Evolutionary conservation across 2,113 vertebrate species (phyloP).

Genomic region (Dipodomys ordii): DNA sequence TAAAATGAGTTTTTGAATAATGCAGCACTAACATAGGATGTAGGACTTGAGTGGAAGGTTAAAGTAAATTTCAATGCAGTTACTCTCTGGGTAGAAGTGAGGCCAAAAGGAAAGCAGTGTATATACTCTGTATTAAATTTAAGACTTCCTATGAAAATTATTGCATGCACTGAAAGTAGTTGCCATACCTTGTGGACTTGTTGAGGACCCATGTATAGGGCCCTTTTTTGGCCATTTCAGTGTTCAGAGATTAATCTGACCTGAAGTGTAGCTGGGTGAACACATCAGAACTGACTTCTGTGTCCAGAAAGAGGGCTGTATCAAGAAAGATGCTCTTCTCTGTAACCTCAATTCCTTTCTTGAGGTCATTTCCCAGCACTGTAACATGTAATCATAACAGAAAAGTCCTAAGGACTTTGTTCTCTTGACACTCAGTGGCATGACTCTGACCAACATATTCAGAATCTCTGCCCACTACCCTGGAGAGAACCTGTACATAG

Average conservation of each 20-base stretch:
- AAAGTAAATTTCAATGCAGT: slow-evolving; percentile 20
- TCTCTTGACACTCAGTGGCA: no score
- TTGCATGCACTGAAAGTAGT: not conserved
- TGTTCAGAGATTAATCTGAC: not conserved
- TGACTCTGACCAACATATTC: not conserved
- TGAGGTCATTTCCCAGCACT: not conserved
- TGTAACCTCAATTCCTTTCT: not conserved
- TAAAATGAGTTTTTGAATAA: slow-evolving; percentile 52
- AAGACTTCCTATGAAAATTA: not conserved
- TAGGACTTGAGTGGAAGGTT: not conserved
- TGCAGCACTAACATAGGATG: not conserved
- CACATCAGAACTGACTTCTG: not conserved
- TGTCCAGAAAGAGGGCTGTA: not conserved
- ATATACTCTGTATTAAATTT: not conserved
- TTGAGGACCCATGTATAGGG: not conserved
- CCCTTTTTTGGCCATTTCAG: not conserved
- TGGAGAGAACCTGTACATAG: no score
- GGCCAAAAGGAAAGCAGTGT: not conserved
- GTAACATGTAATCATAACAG: not conserved
- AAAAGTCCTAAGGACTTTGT: not conserved
- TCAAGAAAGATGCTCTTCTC: not conserved
- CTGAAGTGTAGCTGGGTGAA: not conserved
- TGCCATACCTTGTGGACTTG: rapidly evolving
- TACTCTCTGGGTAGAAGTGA: not conserved
- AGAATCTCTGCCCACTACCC: not conserved